Evolutionary conservation across 2,797 vertebrate species (phyloP), one percentile per base, ranked within the genome.

Genomic region (Leontopithecus rosalia): DNA sequence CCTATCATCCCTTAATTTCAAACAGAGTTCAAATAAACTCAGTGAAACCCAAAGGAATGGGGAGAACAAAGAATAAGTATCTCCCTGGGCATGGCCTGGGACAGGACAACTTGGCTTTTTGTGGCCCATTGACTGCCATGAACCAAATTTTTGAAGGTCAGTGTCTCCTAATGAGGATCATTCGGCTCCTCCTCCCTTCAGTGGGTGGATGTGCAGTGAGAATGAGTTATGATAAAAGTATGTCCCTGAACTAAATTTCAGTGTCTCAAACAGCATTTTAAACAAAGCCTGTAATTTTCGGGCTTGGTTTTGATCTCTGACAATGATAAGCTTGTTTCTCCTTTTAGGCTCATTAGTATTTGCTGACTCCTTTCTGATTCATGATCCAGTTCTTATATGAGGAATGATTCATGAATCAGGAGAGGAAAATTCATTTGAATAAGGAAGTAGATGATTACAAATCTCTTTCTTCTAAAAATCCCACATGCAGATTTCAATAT

Each of bases 181-280:
- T 28, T 57, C 17, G 41, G 57, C 26, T 4, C 79, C 52, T 41
- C 33, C 48, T 92, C 82, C 33, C 43, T 43, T 97, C 58, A 1
- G 15, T 48, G 48, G 36, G 30, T 41, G 24, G 89, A 61, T 97
- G 30, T 73, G 75, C 41, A 6, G 8, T 83, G 73, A 96, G 88
- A 97, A 90, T 96, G 96, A 94, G 92, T 98, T 97, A 76, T 91
- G 33, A 43, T 90, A 94, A 97, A 98, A 77, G 75, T 87, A 85
- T 33, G 58, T 96, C 94, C 90, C 92, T 97, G 96, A 97, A 95
- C 96, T 96, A 95, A 93, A 91, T 82, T 87, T 94, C 90, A 91
- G 0, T 95, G 88, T 95, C 85, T 97, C 88, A 76, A 94, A 67
- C 20, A 48, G 50, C 77, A 58, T 86, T 97, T 97, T 83, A 95